Base-by-base conservation (phyloP, 2,797 vertebrate genomes). In the Iguana delicatissima region DNA sequence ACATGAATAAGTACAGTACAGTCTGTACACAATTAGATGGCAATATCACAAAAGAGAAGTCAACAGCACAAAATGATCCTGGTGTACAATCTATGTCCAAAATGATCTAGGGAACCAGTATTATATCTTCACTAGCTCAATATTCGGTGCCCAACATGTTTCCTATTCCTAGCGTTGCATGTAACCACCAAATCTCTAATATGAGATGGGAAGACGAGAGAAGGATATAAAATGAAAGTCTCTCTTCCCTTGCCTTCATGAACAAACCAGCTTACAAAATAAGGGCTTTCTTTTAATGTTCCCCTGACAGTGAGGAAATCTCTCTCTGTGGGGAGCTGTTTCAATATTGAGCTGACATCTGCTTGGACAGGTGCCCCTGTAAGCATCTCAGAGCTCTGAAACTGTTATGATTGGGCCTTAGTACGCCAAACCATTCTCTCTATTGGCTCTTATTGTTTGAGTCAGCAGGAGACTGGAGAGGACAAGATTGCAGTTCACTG, bases 401-500 rank as follows among this genome's bases (percentile, higher is more conserved):
- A 92, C 90, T 94, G 80, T 91, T 94, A 50, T 74, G 87, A 86
- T 89, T 62, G 87, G 55, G 90, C 55, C 3, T 79, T 87, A 72
- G 72, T 4, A 57, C 64, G 93, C 92, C 90, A 84, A 92, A 90
- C 89, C 90, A 35, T 88, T 69, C 50, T 77, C 89, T 91, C 91
- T 80, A 35, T 94, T 91, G 72, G 38, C 57, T 94, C 77, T 42
- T 89, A 76, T 92, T 92, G 83, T 88, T 93, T 95, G 92, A 95
- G 90, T 7, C 84, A 93, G 91, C 93, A 80, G 92, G 93, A 94
- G 83, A 64, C 38, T 82, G 89, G 85, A 93, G 89, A 94, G 88
- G 91, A 90, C 92, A 91, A 94, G 91, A 91, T 67, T 89, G 1
- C 77, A 89, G 86, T 64, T 92, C 87, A 92, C 88, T 89, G 89